Base-by-base conservation (phyloP, 1,140 invertebrate genomes). In the Vollenhovia emeryi region DNA sequence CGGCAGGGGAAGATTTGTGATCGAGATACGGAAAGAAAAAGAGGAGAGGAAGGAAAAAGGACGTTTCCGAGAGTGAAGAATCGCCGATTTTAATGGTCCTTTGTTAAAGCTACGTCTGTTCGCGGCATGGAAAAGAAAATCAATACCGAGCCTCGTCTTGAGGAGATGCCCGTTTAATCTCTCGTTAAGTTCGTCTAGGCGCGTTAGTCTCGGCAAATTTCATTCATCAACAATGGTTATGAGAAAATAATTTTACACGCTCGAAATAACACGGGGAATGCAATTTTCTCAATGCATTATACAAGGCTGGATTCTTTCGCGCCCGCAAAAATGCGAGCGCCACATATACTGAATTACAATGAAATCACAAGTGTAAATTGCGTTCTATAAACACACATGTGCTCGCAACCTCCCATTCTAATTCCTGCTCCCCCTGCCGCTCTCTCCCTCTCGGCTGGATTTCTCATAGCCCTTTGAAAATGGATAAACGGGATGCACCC, bases 11-110 rank as follows among this genome's bases (percentile, higher is more conserved):
- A 85, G 87, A 91, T 91, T 55, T 68, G 57, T 76, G 74, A 21
- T 55, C 27, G 45, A 71, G 86, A 90, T 87, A 86, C 50, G 52
- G 66, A 43, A 55, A 73, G 62, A 79, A 55, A 85, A 82, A 71
- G 30, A 86, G 68, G 27, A 73, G 45, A 52, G 73, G 73, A 59
- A 52, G 33, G 64, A 83, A 59, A 59, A 80, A 78, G 80, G 84
- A 80, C 71, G 84, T 79, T 66, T 68, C 62, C 68, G 66, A 45
- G 74, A 84, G 74, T 71, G 82, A 83, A 87, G 87, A 90, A 86
- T 84, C 88, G 74, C 45, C 79, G 88, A 88, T 90, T 90, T 90
- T 90, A 90, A 90, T 88, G 84, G 86, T 71, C 83, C 84, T 88
- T 90, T 90, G 87, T 88, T 86, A 87, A 76, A 85, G 50, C 75